Conservation (phyloP, 2,113 vertebrate genomes). For the Patagioenas fasciata region DNA sequence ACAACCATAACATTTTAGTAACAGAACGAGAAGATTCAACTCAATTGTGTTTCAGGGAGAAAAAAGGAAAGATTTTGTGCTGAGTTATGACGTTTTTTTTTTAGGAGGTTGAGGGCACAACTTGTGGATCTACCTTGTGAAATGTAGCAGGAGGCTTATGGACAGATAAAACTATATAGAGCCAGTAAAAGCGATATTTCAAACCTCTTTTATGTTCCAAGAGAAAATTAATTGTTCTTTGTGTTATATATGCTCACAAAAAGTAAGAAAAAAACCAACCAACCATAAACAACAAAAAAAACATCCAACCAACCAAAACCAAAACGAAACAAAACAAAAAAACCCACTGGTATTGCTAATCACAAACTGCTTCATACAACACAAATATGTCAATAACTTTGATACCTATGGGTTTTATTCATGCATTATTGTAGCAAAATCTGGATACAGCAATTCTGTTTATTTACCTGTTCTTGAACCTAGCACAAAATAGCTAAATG, state of each 20-base stretch:
- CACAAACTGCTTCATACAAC: not conserved
- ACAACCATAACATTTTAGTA: not conserved
- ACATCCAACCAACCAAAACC: no score
- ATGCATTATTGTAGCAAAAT: not conserved
- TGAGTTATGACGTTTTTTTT: not conserved
- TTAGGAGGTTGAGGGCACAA: not conserved
- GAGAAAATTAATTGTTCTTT: not conserved
- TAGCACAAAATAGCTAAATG: not conserved
- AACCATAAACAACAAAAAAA: not conserved
- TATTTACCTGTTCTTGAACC: not conserved
- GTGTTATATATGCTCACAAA: not conserved
- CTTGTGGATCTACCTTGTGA: not conserved
- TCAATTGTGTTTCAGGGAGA: not conserved
- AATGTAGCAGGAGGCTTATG: not conserved
- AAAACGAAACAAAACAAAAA: no score
- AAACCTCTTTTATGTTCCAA: not conserved
- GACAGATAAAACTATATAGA: not conserved
- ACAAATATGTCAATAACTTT: not conserved
- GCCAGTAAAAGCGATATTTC: not conserved
- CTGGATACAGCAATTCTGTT: not conserved
- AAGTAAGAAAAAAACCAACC: not conserved
- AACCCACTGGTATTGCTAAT: not conserved
- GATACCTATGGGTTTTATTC: not conserved
- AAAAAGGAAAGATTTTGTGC: not conserved
- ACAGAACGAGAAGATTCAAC: not conserved